These are phyloP conservation scores for Diarsia mendica DNA, from an alignment of 2,888 invertebrate species.

Conservation along the genomic window DNA sequence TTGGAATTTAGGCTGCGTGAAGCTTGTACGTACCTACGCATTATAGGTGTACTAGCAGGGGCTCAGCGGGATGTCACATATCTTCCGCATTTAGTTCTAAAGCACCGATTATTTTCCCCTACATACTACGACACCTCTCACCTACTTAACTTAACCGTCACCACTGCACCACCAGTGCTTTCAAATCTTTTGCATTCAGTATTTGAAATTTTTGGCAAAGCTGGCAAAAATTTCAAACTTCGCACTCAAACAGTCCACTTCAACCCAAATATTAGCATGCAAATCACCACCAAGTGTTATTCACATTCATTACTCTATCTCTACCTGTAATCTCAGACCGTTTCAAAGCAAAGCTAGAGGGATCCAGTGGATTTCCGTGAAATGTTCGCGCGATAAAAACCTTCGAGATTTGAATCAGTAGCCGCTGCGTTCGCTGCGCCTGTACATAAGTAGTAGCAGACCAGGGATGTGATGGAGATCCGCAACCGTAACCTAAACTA, in stretches of 20 bases:
- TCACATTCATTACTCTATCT: slow-evolving; percentile 41
- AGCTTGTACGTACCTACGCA: too few species aligned
- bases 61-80: too few species aligned
- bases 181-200: not conserved
- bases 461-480: slow-evolving; percentile 28
- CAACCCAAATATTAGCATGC: slow-evolving; percentile 23
- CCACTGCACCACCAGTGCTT: not conserved
- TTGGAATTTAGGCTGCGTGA: not conserved
- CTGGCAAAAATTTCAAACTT: slow-evolving; percentile 35
- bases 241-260: slow-evolving; percentile 23
- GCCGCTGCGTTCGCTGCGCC: slow-evolving; percentile 59
- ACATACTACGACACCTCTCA: not conserved
- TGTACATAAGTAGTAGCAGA: slow-evolving; percentile 43
- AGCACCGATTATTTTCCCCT: not conserved
- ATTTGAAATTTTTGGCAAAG: not conserved
- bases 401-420: slow-evolving; percentile 64
- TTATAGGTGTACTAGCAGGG: too few species aligned
- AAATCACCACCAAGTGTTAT: slow-evolving; percentile 35
- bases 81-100: too few species aligned
- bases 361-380: slow-evolving; percentile 65
- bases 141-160: not conserved
- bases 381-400: slow-evolving; percentile 65
- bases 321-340: slow-evolving; percentile 54
- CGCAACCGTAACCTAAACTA: too few species aligned
- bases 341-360: slow-evolving; percentile 54